phyloP scores from a whole-genome alignment of 1,140 invertebrate genomes.

The Steinernema khuongi region DNA sequence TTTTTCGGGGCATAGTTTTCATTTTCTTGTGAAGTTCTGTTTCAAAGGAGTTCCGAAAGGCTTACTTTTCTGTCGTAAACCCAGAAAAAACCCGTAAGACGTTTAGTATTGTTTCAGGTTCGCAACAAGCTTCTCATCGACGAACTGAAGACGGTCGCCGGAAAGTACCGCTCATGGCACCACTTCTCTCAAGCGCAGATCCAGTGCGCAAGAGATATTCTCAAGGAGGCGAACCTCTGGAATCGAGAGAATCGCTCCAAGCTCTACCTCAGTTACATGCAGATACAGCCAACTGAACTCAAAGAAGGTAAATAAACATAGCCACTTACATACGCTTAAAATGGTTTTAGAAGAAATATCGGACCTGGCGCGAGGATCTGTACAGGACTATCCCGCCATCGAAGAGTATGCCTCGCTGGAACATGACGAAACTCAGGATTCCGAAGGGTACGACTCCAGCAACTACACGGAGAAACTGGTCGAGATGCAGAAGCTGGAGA shows the following conservation, averaged over 20 bases:
- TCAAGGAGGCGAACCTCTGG: background rate
- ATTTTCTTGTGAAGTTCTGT: no score
- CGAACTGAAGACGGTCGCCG: background rate
- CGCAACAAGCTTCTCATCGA: background rate
- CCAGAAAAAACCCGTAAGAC: no score
- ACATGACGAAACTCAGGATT: background rate
- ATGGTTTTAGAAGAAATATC: background rate
- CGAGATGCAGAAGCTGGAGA: background rate
- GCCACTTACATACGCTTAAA: background rate
- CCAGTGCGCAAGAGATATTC: background rate
- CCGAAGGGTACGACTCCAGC: background rate
- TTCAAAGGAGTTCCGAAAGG: background rate
- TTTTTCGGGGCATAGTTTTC: no score
- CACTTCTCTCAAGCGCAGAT: background rate
- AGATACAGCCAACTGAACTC: background rate
- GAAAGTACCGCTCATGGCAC: background rate
- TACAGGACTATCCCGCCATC: background rate
- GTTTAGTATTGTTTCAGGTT: background rate
- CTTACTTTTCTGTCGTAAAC: background rate
- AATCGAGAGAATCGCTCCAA: background rate
- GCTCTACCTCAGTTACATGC: conserved; percentile 1
- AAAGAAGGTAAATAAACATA: background rate
- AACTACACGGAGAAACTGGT: background rate
- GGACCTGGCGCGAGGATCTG: background rate
- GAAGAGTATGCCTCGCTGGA: background rate